Base-by-base conservation (phyloP, 1,140 invertebrate genomes). In the Neodiprion fabricii region DNA sequence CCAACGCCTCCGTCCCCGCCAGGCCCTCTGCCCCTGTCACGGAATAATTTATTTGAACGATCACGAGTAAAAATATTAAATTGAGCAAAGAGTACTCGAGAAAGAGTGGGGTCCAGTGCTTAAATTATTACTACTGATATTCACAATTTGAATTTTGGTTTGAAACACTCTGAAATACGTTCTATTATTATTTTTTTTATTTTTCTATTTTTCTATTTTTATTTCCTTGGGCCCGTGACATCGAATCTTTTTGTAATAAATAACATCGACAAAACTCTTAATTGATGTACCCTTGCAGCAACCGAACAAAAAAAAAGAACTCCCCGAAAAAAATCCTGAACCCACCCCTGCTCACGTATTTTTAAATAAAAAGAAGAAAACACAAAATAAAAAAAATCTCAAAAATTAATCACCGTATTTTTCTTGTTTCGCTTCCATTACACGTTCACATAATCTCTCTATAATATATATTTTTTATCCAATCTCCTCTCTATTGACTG, bases 1-100 rank as follows among this genome's bases (percentile, higher is more conserved):
- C 90, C 75, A 84, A 86, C 80, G 89, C 90, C 86, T 89, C 90
- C 75, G 87, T 88, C 77, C 80, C 83, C 69, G 73, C 90, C 74
- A 84, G 83, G 78, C 80, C 78, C 72, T 73, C 72, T 75, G 71
- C 78, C 77, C 78, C 81, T 69, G 73, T 75, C 70, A 81, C 82
- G 72, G 82, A 84, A 80, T 84, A 84, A 85, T 75, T 78, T 50
- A 40, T 71, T 71, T 71, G n/a, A 61, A 12, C 53, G 9, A 14
- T 7, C n/a, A 61, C n/a, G 28, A 40, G 28, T 40, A 61, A 14
- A 61, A 12, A 61, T 14, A 61, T 61, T 61, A 61, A 61, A 61
- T 17, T 0, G 11, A 61, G 11, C 53, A 4, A 40, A 40, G 28
- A 40, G 28, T 40, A 40, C 28, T 3, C 28, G 28, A 40, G 28